These are phyloP conservation scores for Piprites chloris DNA, from an alignment of 2,113 vertebrate genomes.

Conservation along the genomic window DNA sequence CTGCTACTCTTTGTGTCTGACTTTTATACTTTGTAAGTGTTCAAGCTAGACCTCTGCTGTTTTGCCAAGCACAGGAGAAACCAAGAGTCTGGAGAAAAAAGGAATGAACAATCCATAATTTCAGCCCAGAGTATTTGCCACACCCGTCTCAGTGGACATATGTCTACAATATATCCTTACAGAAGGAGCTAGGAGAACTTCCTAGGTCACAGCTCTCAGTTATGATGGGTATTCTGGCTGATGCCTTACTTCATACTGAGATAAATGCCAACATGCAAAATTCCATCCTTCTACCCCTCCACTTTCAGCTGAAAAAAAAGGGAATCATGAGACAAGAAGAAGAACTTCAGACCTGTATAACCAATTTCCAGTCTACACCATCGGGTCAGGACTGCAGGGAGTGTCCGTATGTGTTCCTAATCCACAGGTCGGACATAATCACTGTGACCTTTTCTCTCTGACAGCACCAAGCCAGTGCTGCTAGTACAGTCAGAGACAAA, in stretches of 20 bases:
- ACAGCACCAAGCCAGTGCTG: accelerated
- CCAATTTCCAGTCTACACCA: background rate
- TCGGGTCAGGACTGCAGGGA: background rate
- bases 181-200: background rate
- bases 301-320: background rate
- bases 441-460: background rate
- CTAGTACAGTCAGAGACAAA: background rate
- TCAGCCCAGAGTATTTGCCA: background rate
- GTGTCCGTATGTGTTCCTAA: background rate
- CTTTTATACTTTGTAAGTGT: background rate
- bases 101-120: background rate
- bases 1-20: background rate
- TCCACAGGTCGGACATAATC: background rate
- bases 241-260: background rate
- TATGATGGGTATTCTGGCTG: background rate
- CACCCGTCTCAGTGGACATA: background rate
- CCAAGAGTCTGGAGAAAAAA: background rate
- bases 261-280: background rate
- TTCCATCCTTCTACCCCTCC: background rate
- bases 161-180: background rate
- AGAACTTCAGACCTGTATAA: background rate
- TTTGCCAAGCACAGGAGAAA: background rate
- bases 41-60: background rate
- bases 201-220: background rate
- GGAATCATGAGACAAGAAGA: background rate